Evolutionary conservation across 2,888 invertebrate species (phyloP).

Genomic region (Tenodera sinensis): DNA sequence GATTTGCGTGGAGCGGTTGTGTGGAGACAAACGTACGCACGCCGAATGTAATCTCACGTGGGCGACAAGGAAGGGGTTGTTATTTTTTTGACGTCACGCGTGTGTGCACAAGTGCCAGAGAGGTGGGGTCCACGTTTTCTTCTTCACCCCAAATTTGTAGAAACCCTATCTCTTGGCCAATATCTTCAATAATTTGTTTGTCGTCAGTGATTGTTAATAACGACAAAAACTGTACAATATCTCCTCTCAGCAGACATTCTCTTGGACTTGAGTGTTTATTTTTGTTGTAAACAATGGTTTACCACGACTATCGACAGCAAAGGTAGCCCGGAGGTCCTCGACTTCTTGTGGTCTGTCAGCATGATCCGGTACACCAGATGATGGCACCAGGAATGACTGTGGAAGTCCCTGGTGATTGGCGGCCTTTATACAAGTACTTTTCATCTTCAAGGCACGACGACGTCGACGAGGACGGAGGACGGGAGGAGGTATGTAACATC

Average conservation of each 20-base stretch:
- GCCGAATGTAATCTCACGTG: background rate
- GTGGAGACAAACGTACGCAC: background rate
- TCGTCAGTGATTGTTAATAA: background rate
- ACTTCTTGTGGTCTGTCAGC: background rate
- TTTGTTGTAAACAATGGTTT: background rate
- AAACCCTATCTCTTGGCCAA: background rate
- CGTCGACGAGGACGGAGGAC: background rate
- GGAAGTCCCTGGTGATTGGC: background rate
- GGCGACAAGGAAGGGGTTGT: background rate
- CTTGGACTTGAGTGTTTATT: background rate
- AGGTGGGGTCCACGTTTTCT: background rate
- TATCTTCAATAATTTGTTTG: background rate
- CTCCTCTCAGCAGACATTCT: background rate
- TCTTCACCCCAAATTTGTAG: background rate
- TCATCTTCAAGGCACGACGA: background rate
- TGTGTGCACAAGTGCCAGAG: background rate
- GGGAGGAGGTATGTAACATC: background rate
- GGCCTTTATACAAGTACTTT: background rate
- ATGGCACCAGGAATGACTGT: background rate
- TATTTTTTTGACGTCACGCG: conserved; percentile 17
- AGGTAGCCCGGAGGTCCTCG: background rate
- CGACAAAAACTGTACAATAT: background rate
- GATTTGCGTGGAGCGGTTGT: conserved; percentile 16
- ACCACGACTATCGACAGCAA: background rate
- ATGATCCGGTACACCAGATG: background rate